Percentiles rank a stretch among this genome's conserved stretches.
Conservation (phyloP, 2,888 invertebrate genomes). For the Tetragonisca angustula region DNA sequence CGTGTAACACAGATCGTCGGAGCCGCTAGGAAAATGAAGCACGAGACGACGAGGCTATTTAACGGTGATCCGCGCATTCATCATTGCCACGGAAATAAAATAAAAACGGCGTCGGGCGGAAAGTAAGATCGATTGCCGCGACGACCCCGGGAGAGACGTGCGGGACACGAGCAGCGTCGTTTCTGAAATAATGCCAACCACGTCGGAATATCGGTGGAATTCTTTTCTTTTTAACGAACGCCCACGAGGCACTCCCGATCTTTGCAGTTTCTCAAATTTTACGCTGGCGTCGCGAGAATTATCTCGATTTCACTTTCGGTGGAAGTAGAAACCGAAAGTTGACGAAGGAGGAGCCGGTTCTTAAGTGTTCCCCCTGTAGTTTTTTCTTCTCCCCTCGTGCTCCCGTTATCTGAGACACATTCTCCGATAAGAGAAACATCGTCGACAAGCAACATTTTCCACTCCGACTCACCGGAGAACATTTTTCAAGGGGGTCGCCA, state of each 20-base stretch:
- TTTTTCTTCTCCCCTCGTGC: constrained; percentile 3
- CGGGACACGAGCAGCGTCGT: constrained; percentile 15
- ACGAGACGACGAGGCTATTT: neutral
- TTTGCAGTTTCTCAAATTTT: no score
- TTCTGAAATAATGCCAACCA: constrained; percentile 65
- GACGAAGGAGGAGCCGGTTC: neutral
- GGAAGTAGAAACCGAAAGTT: constrained; percentile 17
- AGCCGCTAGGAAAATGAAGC: constrained; percentile 22
- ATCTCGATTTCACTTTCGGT: neutral
- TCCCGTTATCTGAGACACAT: constrained; percentile 53
- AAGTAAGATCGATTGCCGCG: constrained; percentile 60
- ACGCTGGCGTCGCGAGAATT: neutral
- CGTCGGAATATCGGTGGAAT: constrained; percentile 51
- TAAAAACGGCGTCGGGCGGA: constrained; percentile 48
- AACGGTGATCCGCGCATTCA: constrained; percentile 49
- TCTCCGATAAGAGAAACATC: constrained; percentile 54
- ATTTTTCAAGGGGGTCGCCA: constrained; percentile 35
- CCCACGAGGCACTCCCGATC: neutral
- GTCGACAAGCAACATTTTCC: constrained; percentile 51
- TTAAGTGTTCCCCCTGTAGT: constrained; percentile 55
- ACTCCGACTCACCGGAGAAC: constrained; percentile 43
- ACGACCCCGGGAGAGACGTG: constrained; percentile 36
- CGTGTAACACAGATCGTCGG: neutral
- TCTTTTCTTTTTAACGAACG: constrained; percentile 33
- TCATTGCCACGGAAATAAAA: constrained; percentile 61